Evolutionary conservation across 1,140 invertebrate genomes (phyloP), one percentile per base, ranked within the genome.

Genomic region (Drosophila kohkoa): DNA sequence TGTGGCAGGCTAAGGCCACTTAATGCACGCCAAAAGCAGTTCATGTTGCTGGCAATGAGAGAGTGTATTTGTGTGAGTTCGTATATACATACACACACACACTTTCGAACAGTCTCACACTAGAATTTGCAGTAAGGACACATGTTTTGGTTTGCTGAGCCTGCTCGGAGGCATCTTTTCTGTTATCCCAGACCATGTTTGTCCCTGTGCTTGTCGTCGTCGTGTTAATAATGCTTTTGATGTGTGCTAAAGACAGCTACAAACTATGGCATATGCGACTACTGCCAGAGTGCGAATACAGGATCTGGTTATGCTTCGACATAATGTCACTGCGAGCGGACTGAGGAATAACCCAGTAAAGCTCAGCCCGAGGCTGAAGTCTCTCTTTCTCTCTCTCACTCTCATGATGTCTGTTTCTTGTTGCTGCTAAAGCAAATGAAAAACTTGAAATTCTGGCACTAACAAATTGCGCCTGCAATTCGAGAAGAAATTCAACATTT

Each of bases 181-280:
- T 59, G 59, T 71, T 77, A 66, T 74, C 32, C 72, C 60, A 59
- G 64, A 38, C 59, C 65, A 66, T 88, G 72, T 68, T 81, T 82
- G 73, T 80, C 73, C 80, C 75, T 82, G 64, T 64, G 83, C 54
- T 59, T 76, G 60, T 77, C 73, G 66, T 77, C 57, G 81, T 77
- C 57, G 81, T 88, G 83, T 89, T 88, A 88, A 88, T 88, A 88
- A 88, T 88, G 80, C 75, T 87, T 83, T 89, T 88, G 83, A 88
- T 88, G 83, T 88, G 83, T 88, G 85, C 69, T 89, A 81, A 89
- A 75, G 85, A 88, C 85, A 88, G 85, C 75, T 73, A 74, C 81
- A 88, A 82, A 89, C 77, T 67, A 82, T 75, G 69, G 51, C 60
- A 76, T 30, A 64, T 68, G 77, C 49, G 25, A 5, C 48, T 48